These are phyloP conservation scores for Seriola dumerili DNA, from an alignment of 2,113 vertebrate species.

Conservation along the genomic window DNA sequence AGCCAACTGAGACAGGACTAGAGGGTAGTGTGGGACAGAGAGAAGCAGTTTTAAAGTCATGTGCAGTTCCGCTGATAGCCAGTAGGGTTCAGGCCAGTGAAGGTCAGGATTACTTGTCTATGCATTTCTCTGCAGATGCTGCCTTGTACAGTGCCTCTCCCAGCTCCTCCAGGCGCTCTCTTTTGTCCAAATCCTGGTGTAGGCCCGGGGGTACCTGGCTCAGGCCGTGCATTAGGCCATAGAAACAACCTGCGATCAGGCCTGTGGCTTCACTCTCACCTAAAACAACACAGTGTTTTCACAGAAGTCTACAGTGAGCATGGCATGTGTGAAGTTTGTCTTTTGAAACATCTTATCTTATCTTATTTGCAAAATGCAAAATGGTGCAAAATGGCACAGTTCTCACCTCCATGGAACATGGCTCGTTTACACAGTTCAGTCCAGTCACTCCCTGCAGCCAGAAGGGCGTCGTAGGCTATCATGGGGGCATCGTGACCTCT, in stretches of 20 bases:
- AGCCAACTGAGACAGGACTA: constrained; percentile 20
- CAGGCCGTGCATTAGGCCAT: constrained; percentile 91
- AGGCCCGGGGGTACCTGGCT: constrained; percentile 87
- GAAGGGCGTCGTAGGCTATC: constrained; percentile 96
- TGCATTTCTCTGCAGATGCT: constrained; percentile 90
- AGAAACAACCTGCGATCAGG: constrained; percentile 93
- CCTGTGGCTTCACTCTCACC: constrained; percentile 94
- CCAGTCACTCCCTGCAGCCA: constrained; percentile 90
- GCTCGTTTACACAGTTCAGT: constrained; percentile 91
- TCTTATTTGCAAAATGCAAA: background rate
- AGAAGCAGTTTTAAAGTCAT: constrained; percentile 42
- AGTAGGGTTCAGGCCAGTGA: constrained; percentile 76
- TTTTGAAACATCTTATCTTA: background rate
- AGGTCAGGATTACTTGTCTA: constrained; percentile 80
- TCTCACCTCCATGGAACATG: constrained; percentile 96
- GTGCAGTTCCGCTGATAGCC: constrained; percentile 68
- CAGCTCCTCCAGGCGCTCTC: constrained; percentile 87
- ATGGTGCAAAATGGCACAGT: background rate
- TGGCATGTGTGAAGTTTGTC: background rate
- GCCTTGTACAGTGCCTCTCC: constrained; percentile 89
- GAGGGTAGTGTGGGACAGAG: constrained; percentile 31
- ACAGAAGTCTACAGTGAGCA: background rate
- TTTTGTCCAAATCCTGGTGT: constrained; percentile 90
- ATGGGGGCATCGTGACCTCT: constrained; percentile 96
- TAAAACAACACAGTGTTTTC: constrained; percentile 68